phyloP scores from a whole-genome alignment of 2,797 vertebrate species.

The Tarsius wallacei region DNA sequence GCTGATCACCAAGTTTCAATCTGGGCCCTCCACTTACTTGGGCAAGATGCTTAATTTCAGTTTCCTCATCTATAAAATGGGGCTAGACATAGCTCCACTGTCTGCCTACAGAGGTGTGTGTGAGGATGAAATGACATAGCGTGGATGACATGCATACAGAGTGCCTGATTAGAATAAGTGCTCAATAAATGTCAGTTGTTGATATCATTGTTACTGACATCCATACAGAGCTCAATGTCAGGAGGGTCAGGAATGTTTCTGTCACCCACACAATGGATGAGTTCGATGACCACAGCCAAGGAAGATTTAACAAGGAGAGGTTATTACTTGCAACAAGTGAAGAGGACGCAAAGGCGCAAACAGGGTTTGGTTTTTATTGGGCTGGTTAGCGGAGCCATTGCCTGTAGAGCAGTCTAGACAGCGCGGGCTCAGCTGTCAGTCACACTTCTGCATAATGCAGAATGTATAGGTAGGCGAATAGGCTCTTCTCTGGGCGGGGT shows the following conservation, averaged over 20 bases:
- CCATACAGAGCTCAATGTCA: fast-evolving
- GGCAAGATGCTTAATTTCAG: neutral
- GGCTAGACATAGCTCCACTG: neutral
- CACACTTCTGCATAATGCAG: fast-evolving
- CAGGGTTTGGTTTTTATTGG: neutral
- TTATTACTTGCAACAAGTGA: neutral
- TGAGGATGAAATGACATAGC: neutral
- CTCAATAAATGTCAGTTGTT: neutral
- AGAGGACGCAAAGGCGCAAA: neutral
- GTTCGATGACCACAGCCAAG: neutral
- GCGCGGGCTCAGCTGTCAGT: fast-evolving
- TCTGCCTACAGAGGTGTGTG: neutral
- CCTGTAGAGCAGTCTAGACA: too few relatives aligned
- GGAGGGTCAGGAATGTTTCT: neutral
- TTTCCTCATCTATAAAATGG: neutral
- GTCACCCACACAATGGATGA: neutral
- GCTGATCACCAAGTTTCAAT: neutral
- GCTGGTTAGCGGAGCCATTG: neutral
- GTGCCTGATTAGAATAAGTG: neutral
- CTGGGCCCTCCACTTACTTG: neutral
- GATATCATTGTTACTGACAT: neutral
- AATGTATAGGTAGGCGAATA: neutral
- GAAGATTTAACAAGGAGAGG: neutral
- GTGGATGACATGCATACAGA: neutral
- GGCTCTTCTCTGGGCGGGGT: neutral